Base-by-base conservation (phyloP, 1,140 invertebrate species). In the Phymorhynchus buccinoides region DNA sequence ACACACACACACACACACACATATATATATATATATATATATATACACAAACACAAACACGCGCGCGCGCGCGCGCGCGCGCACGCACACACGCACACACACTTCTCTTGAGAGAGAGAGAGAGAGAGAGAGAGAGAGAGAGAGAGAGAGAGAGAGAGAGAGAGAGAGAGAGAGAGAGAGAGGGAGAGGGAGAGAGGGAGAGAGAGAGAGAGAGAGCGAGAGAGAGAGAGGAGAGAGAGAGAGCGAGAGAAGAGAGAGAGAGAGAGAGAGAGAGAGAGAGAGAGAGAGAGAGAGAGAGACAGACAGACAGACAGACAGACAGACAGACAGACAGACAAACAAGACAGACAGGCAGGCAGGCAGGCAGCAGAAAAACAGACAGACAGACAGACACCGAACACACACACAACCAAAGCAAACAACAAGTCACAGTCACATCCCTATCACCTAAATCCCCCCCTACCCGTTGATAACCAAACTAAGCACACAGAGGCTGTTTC, bases 31-130 rank as follows among this genome's bases (percentile, higher is more conserved):
- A 81, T 56, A 66, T 35, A 68, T 39, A 81, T 27, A 52, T 44
- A 52, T 44, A 52, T 44, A 52, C 77, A 52, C 77, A 52, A 9
- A 52, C 77, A 79, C 77, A 79, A 42, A 79, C 42, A 79, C 42
- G 32, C 77, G 9, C 77, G 12, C 42, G 18, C 42, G 52, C 44
- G 14, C 42, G 32, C 42, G 14, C 42, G 16, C 35, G 14, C 77
- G 32, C 42, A 12, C 27, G 16, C 35, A 6, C 42, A 48, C 42
- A 30, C 27, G 32, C 77, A 48, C 77, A 52, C 77, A 52, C 77
- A 79, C 77, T n/a, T n/a, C n/a, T n/a, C n/a, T n/a, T n/a, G n/a
- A n/a, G n/a, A n/a, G n/a, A 75, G 6, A 75, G 32, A 75, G 32
- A 75, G 6, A 75, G 32, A 75, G 32, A 75, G 32, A 75, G 32